Evolutionary conservation across 2,113 vertebrate genomes (phyloP).

Genomic region (Uropsilus gracilis): DNA sequence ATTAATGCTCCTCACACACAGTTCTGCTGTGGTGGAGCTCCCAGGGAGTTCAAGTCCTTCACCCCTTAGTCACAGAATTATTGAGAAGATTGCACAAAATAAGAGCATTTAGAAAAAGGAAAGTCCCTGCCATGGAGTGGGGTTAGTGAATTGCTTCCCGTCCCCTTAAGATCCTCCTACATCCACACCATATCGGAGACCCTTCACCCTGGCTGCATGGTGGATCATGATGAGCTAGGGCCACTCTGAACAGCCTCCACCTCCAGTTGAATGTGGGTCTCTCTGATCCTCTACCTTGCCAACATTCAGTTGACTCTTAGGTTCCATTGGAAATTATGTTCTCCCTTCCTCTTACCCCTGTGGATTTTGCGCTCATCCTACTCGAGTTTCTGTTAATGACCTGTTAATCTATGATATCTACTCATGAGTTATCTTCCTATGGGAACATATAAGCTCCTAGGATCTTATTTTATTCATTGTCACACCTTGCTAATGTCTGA

Average conservation of each 20-base stretch:
- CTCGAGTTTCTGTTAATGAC: not conserved
- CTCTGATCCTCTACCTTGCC: not conserved
- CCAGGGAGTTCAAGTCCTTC: not conserved
- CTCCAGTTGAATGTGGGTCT: not conserved
- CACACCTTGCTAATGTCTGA: not conserved
- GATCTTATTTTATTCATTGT: not conserved
- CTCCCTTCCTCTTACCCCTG: not conserved
- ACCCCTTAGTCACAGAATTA: not conserved
- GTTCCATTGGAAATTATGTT: not conserved
- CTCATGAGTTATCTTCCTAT: not conserved
- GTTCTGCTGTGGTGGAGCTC: not conserved
- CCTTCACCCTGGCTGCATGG: not conserved
- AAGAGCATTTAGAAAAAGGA: not conserved
- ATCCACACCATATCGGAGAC: too few species aligned
- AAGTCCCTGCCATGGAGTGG: not conserved
- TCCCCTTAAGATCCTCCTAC: not conserved
- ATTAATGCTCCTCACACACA: not conserved
- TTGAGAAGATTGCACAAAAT: not conserved
- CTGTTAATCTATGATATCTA: not conserved
- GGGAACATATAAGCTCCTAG: not conserved
- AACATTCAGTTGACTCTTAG: not conserved
- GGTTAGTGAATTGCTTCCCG: not conserved
- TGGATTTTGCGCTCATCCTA: not conserved
- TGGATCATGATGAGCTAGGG: not conserved
- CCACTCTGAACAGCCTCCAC: not conserved